phyloP scores from a whole-genome alignment of 2,888 invertebrate genomes.

The Nineta flava region DNA sequence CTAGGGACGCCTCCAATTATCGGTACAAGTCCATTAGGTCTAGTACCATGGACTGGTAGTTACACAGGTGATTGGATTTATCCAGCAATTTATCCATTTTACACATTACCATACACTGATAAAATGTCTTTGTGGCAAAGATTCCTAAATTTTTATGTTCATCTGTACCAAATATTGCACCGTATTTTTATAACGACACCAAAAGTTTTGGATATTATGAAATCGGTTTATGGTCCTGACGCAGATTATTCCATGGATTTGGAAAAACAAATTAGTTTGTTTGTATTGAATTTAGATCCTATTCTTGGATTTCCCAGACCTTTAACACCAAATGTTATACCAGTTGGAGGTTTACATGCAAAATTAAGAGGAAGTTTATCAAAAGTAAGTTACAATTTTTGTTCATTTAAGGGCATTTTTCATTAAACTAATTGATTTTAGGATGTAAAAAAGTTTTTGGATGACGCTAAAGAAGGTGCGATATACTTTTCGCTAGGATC shows the following conservation, averaged over 20 bases:
- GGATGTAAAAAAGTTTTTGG: constrained; percentile 17
- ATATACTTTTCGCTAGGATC: constrained; percentile 24
- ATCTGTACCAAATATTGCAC: background rate
- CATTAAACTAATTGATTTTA: constrained; percentile 3
- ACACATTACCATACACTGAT: constrained; percentile 1
- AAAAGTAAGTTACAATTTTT: constrained; percentile 13
- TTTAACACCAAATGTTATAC: constrained; percentile 23
- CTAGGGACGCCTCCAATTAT: constrained; percentile 3
- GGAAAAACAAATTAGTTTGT: constrained; percentile 16
- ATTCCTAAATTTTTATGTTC: constrained; percentile 4
- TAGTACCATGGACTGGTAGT: background rate
- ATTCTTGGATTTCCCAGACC: constrained; percentile 19
- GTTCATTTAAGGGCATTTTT: background rate
- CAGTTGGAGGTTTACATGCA: constrained; percentile 23
- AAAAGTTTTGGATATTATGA: constrained; percentile 5
- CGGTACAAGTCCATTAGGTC: constrained; percentile 2
- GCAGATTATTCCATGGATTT: constrained; percentile 9
- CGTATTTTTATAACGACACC: constrained; percentile 1
- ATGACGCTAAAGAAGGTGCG: constrained; percentile 19
- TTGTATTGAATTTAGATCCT: constrained; percentile 20
- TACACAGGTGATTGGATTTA: constrained; percentile 4
- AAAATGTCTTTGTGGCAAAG: constrained; percentile 8
- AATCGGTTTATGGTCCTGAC: constrained; percentile 7
- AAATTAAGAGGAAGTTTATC: constrained; percentile 17
- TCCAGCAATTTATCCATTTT: constrained; percentile 2